Evolutionary conservation across 2,113 vertebrate genomes (phyloP), one percentile per base, ranked within the genome.

Genomic region (Macroglossus sobrinus): DNA sequence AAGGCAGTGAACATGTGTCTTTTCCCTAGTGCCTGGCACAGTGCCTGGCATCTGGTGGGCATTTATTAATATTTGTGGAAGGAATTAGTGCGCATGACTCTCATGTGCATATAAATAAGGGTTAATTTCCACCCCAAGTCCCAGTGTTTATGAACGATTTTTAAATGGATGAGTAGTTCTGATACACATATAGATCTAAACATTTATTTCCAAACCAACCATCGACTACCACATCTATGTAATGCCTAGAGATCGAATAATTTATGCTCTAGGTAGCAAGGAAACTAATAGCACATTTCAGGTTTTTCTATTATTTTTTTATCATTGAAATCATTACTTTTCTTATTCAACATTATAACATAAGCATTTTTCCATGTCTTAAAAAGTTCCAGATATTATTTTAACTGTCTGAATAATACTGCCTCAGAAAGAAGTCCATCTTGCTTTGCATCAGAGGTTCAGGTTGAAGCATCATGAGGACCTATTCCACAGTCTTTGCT

Each of bases 1-100:
- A 79, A 89, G 66, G 50, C 89, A 78, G 43, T 11, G 53, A 89
- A 18, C 63, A 40, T 7, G 45, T 91, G 50, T 66, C 84, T 89
- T 80, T 95, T 63, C 40, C 76, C 61, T 59, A 24, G 59, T 61
- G 66, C 38, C 91, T 96, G 92, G 90, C 86, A 61, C 3, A 2
- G 59, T 81, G 97, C 84, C 93, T 93, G 93, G 72, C 64, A 84
- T 76, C 53, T 84, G 78, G 76, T 35, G 47, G 40, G 45, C 74
- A 72, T 93, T 89, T 94, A 61, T 82, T 96, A 91, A 86, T 91
- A 89, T 88, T 57, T 96, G 68, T 75, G 57, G 55, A 85, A 91
- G 78, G 38, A 86, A 84, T 74, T 69, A 91, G 69, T 40, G 21
- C 53, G 24, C 14, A 16, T 35, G 61, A 82, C 91, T 45, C 43